Conservation (phyloP, 64 coral and sea anemone genomes). For the Actinia equina region DNA sequence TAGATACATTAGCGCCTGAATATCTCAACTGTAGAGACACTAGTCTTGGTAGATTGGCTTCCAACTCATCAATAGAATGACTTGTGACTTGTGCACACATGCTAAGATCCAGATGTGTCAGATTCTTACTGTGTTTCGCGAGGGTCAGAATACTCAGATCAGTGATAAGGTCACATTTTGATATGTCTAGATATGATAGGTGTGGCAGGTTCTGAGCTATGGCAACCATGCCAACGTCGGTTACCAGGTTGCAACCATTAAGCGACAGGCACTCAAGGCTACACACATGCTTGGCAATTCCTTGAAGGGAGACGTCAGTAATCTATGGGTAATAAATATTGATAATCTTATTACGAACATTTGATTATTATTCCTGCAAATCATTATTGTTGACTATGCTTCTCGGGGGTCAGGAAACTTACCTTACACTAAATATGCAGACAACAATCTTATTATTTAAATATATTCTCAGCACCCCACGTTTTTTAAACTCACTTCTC, state of each 20-base stretch:
- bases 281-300: conserved; percentile 42
- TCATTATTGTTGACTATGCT: too few species aligned
- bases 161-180: conserved; percentile 83
- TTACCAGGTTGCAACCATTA: conserved; percentile 64
- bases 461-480: too few species aligned
- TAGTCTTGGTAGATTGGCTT: conserved; percentile 60
- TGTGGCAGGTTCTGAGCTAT: conserved; percentile 55
- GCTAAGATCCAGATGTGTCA: conserved; percentile 76
- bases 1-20: conserved; percentile 53
- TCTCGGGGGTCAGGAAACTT: too few species aligned
- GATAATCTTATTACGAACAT: not conserved
- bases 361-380: too few species aligned
- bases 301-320: conserved; percentile 57
- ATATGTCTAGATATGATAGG: conserved; percentile 55
- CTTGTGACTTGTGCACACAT: conserved; percentile 79
- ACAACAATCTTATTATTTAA: too few species aligned
- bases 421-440: too few species aligned
- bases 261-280: conserved; percentile 52
- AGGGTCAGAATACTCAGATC: conserved; percentile 44
- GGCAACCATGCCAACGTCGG: conserved; percentile 52
- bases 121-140: conserved; percentile 48
- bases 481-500: too few species aligned
- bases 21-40: conserved; percentile 71
- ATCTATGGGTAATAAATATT: conserved; percentile 42
- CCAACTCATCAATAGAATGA: conserved; percentile 56